These are phyloP conservation scores for Myotis yumanensis DNA, from an alignment of 2,113 vertebrate species.

Conservation along the genomic window DNA sequence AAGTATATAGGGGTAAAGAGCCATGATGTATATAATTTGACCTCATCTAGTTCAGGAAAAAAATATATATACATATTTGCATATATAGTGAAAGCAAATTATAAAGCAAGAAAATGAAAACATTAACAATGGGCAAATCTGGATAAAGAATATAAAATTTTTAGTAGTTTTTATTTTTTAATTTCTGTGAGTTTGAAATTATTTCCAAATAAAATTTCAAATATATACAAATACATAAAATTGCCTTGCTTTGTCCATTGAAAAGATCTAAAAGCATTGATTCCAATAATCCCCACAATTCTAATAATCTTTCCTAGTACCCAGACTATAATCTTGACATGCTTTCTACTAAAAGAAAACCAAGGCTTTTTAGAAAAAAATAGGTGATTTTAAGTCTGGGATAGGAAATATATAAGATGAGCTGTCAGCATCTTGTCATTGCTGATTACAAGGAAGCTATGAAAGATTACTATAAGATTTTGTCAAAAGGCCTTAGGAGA, in stretches of 20 bases:
- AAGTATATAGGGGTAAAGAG: neutral
- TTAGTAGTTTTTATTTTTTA: slow-evolving; percentile 15
- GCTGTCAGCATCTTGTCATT: neutral
- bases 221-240: neutral
- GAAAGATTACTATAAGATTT: neutral
- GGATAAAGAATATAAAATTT: neutral
- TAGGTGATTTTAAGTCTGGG: neutral
- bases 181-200: slow-evolving; percentile 22
- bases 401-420: neutral
- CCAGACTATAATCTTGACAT: neutral
- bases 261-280: neutral
- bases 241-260: neutral
- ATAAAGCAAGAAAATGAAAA: slow-evolving; percentile 3
- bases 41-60: neutral
- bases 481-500: neutral
- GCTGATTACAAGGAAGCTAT: neutral
- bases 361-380: neutral
- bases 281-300: neutral
- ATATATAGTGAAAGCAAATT: neutral
- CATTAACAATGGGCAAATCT: neutral
- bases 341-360: neutral
- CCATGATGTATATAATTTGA: neutral
- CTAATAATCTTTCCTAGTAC: neutral
- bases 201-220: slow-evolving; percentile 22
- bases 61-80: neutral